Conservation (phyloP, 2,113 vertebrate genomes). For the Silurus meridionalis region DNA sequence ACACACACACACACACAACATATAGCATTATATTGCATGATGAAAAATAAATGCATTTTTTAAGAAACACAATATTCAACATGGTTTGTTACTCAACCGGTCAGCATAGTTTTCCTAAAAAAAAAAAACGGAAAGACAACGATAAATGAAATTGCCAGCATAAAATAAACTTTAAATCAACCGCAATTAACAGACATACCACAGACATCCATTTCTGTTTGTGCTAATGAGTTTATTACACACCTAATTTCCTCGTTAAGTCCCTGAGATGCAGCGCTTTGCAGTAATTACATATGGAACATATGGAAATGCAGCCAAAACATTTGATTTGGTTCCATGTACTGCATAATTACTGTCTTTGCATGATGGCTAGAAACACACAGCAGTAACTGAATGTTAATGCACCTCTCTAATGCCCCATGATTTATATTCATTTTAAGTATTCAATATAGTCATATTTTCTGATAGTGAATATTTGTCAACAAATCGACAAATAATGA, state of each 20-base stretch:
- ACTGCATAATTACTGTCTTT: slow-evolving; percentile 18
- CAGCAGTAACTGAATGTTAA: slow-evolving; percentile 21
- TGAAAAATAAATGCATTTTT: too few relatives aligned
- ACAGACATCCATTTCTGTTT: background rate
- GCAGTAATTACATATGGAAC: slow-evolving; percentile 17
- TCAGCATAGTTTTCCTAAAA: background rate
- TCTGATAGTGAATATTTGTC: background rate
- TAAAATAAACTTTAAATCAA: background rate
- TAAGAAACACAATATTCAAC: too few relatives aligned
- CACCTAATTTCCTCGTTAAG: background rate
- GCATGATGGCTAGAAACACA: slow-evolving; percentile 3
- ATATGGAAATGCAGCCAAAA: slow-evolving; percentile 30
- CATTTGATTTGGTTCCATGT: slow-evolving; percentile 37
- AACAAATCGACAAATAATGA: background rate
- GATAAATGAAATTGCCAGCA: background rate
- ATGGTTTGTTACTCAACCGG: background rate
- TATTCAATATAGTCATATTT: background rate
- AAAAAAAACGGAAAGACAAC: background rate
- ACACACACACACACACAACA: too few relatives aligned
- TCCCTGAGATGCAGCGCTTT: slow-evolving; percentile 7
- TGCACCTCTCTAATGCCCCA: background rate
- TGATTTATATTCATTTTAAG: background rate
- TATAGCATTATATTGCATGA: too few relatives aligned
- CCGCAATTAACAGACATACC: background rate
- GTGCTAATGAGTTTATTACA: slow-evolving; percentile 21